These are phyloP conservation scores for Hylaeus volcanicus DNA, from an alignment of 1,140 invertebrate species.

Conservation along the genomic window DNA sequence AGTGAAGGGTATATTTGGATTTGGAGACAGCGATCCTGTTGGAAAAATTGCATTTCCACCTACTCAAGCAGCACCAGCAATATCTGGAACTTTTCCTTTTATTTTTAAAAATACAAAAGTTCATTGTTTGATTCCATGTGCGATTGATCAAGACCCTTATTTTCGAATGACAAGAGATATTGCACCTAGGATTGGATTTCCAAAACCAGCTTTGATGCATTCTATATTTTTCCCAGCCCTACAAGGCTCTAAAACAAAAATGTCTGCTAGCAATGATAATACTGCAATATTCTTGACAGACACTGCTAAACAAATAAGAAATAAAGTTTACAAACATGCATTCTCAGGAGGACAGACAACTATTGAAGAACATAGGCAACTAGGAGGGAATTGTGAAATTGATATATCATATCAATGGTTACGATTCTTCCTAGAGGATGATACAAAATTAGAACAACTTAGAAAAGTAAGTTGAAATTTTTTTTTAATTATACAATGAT, in stretches of 20 bases:
- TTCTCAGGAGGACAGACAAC: constrained; percentile 98
- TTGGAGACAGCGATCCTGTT: constrained; percentile 96
- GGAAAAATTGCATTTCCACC: constrained; percentile 99
- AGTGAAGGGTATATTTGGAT: constrained; percentile 98
- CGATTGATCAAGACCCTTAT: constrained; percentile 99
- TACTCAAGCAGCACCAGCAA: constrained; percentile 96
- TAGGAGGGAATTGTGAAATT: constrained; percentile 97
- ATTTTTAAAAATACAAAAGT: constrained; percentile 94
- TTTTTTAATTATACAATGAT: background rate
- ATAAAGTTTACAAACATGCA: constrained; percentile 98
- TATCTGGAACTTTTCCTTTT: constrained; percentile 97
- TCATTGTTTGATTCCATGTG: constrained; percentile 97
- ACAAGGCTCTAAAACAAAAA: constrained; percentile 98
- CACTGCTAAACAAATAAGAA: constrained; percentile 97
- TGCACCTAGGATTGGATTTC: constrained; percentile 91
- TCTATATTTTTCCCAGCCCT: constrained; percentile 97
- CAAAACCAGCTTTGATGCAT: constrained; percentile 97
- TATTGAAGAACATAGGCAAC: constrained; percentile 93
- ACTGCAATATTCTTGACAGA: constrained; percentile 98
- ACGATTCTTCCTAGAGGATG: constrained; percentile 97
- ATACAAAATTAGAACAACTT: constrained; percentile 92
- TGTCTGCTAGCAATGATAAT: constrained; percentile 97
- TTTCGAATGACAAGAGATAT: constrained; percentile 99
- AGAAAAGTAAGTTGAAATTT: constrained; percentile 81
- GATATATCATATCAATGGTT: constrained; percentile 98